Evolutionary conservation across 2,113 vertebrate species (phyloP), one percentile per base, ranked within the genome.

Genomic region (Tachysurus vachellii): DNA sequence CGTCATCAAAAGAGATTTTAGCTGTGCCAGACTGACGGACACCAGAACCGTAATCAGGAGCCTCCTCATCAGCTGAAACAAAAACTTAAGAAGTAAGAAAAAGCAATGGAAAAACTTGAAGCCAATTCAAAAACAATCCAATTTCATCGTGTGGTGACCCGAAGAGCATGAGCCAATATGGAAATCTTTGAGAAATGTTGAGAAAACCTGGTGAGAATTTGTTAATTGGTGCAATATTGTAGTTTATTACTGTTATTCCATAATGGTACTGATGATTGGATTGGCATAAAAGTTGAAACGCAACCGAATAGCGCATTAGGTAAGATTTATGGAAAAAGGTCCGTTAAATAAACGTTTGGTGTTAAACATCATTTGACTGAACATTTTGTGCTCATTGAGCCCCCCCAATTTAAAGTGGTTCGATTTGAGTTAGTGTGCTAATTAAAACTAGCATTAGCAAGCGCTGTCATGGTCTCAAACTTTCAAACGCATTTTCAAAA

Each of bases 1-100:
- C 97, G 13, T 99, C 97, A 91, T 99, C 97, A 83, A 99, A 99
- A 28, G 98, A 99, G 92, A 99, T 99, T 92, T 99, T 99, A 88
- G 98, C 98, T 0, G 97, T 99, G 89, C 98, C 98, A 5, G 98
- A 99, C 94, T 99, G 98, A 84, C 98, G 95, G 80, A 99, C 96
- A 73, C 98, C 98, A 81, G 98, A 99, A 36, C 98, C 98, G 85
- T 99, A 99, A 95, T 99, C 98, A 80, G 98, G 98, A 71, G 98
- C 98, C 92, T 99, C 98, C 90, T 99, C 98, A 64, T 99, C 98
- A 89, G 95, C 98, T 99, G 88, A 86, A 47, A 59, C 0, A 14
- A 80, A 50, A 62, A 31, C 47, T 23, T 59, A 89, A 84, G 81
- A 56, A 54, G 26, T 42, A 62, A 87, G 19, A 16, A 84, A 53